Evolutionary conservation across 2,888 invertebrate genomes (phyloP), one percentile per base, ranked within the genome.

Genomic region (Phortica magna): DNA sequence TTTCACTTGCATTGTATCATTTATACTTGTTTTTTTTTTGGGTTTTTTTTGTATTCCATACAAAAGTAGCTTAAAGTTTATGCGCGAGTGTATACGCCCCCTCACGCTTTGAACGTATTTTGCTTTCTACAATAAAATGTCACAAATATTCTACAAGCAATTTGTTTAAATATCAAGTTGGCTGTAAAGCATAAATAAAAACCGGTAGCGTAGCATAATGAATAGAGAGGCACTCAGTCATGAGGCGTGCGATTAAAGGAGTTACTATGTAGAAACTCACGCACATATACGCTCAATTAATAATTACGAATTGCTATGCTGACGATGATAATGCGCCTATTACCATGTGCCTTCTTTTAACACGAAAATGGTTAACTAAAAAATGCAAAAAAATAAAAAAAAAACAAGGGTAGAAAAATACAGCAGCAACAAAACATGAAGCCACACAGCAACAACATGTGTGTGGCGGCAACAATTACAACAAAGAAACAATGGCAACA

Each of bases 301-400:
- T 86, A 86, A 88, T 89, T 86, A 88, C 84, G 85, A 61, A 61
- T 61, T n/a, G 10, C 19, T 9, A 10, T 61, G 70, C 53, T 12
- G 19, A 43, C 53, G 31, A 70, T 70, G 88, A 83, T 78, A 88
- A 84, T 85, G 89, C 64, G 55, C 86, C 85, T 87, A 86, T 86
- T 86, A 86, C 88, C 85, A 86, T 86, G 85, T 88, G 85, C 85
- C 85, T 86, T 86, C 85, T 84, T 86, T 86, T 88, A 86, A 86
- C 85, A 86, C 86, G 88, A 88, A 74, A 88, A 86, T 86, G 88
- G 89, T 88, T 88, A 88, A 85, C 88, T 88, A 87, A 88, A 87
- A 88, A 88, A 87, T 88, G 85, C 85, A 79, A 70, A 75, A 75
- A 70, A 80, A 78, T 78, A 42, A 67, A 53, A 74, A 7, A 14